Evolutionary conservation across 2,888 invertebrate genomes (phyloP), one percentile per base, ranked within the genome.

Genomic region (Dexiosoma caninum): DNA sequence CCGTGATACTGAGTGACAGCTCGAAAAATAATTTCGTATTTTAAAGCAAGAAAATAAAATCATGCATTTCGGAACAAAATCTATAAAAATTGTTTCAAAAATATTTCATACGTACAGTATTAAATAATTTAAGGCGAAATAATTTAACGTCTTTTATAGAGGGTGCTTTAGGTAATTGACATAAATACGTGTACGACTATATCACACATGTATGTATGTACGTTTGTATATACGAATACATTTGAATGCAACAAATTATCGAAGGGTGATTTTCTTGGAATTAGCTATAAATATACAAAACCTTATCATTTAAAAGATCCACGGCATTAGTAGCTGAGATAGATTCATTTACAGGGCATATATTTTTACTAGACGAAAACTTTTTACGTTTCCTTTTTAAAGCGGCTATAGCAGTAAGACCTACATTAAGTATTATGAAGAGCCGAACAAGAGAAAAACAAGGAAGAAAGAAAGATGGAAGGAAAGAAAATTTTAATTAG

Each of bases 331-430:
- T 83, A 35, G 88, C 85, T 35, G 89, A 86, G 78, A 89, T 88
- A 10, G 91, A 90, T 78, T 91, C 90, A 66, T 91, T 91, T 37
- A 92, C 91, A 6, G 92, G 92, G 84, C 92, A 93, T 64, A 93
- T 92, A 81, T 94, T 94, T 85, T 95, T 92, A 78, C 95, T 95
- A 83, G 95, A 94, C 0, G 95, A 95, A 90, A 95, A 96, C 89
- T 95, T 95, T 90, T 95, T 95, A 83, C 95, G 92, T 89, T 95
- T 96, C 87, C 94, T 93, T 88, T 94, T 94, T 71, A 96, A 91
- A 23, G 95, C 93, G 1, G 95, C 95, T 82, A 95, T 91, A 67
- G 95, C 95, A 23, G 88, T 89, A 1, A 89, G 85, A 77, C 89
- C 89, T 89, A 44, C 35, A 30, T 30, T 12, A 14, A n/a, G 32